Evolutionary conservation across 2,113 vertebrate species (phyloP), one percentile per base, ranked within the genome.

Genomic region (Mesitornis unicolor): DNA sequence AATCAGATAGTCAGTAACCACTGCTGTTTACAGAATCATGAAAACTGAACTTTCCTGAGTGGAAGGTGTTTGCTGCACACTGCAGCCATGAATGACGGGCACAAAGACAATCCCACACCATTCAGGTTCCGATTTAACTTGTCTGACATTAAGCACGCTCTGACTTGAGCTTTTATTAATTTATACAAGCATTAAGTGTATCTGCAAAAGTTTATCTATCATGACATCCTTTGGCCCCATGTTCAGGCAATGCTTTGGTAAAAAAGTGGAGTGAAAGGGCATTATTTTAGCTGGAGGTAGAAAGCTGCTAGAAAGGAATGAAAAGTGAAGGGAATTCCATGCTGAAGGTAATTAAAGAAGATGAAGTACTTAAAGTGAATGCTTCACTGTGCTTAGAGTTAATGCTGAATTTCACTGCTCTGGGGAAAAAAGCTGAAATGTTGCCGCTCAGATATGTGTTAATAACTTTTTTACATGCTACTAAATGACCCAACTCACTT

Each of bases 251-350:
- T 17, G 42, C 35, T 92, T 78, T 95, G 80, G 75, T 63, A 38
- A 80, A 91, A 95, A 87, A 57, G 5, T 13, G 24, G 63, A 92
- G 19, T 76, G 71, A 90, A 89, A 80, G 28, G 45, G 14, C 33
- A 50, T 88, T 92, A 54, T 70, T 95, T 80, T 95, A 93, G 92
- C 92, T 95, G 59, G 91, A 91, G 84, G 81, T 29, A 35, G 74
- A 93, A 80, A 69, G 36, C 60, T 87, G 36, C 69, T 84, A 71
- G 73, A 82, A 95, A 48, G 69, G 87, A 92, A 89, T 75, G n/a
- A 54, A 84, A 73, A 84, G 38, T 35, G 74, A 90, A 84, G 14
- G 48, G 2, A 13, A 60, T 73, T 95, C 57, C n/a, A 50, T 38
- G 25, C 45, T 86, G 76, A 94, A 74, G 48, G 48, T 92, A 77